Percentiles rank a stretch among this genome's conserved stretches.
phyloP scores from a whole-genome alignment of 2,888 invertebrate genomes.

The Campoletis raptor region DNA sequence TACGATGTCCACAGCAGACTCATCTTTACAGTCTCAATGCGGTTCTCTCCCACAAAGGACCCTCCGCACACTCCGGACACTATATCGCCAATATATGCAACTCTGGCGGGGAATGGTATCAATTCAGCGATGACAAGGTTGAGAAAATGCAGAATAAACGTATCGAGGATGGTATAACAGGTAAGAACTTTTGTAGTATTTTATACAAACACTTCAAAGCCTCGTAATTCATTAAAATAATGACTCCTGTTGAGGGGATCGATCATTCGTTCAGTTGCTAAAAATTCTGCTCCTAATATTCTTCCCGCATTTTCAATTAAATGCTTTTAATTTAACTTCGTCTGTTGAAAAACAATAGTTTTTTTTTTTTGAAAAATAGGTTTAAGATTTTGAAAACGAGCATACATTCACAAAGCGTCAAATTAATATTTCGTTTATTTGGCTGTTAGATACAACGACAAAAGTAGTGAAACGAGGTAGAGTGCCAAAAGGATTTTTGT shows the following conservation, averaged over 20 bases:
- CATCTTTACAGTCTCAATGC: constrained; percentile 87
- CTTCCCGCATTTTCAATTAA: no score
- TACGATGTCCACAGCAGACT: constrained; percentile 79
- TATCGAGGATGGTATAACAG: constrained; percentile 81
- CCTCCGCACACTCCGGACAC: constrained; percentile 89
- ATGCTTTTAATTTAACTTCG: no score
- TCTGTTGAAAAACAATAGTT: no score
- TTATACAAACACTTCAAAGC: background rate
- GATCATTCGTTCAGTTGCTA: no score
- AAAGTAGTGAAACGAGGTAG: constrained; percentile 81
- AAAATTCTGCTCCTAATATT: no score
- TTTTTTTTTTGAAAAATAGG: no score
- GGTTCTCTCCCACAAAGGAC: constrained; percentile 89
- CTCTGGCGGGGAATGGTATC: constrained; percentile 87
- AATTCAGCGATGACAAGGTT: constrained; percentile 88
- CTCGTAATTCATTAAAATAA: background rate
- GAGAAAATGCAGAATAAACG: constrained; percentile 84
- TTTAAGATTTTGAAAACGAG: no score
- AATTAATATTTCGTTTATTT: background rate
- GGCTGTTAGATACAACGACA: constrained; percentile 74
- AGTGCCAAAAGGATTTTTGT: constrained; percentile 84
- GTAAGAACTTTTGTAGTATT: constrained; percentile 70
- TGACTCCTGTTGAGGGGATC: no score
- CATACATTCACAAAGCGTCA: no score
- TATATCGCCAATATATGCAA: constrained; percentile 86